Percentiles rank a stretch among this genome's conserved stretches.
Conservation (phyloP, 2,113 vertebrate genomes). For the Triplophysa dalaica region DNA sequence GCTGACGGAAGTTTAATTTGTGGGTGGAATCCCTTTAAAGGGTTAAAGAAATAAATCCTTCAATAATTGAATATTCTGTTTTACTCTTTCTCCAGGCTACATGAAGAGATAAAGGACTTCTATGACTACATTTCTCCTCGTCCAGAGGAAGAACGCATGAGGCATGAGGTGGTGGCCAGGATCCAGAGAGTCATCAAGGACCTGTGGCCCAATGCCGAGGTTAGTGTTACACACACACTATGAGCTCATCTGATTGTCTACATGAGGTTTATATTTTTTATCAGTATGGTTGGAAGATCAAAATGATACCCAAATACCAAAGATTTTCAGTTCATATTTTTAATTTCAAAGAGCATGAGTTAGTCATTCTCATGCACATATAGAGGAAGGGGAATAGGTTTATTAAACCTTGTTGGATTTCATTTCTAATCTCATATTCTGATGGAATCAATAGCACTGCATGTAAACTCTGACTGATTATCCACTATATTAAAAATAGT, state of each 20-base stretch:
- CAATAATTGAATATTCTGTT: background rate
- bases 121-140: constrained; percentile 94
- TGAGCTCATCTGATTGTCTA: background rate
- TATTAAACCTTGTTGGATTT: background rate
- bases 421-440: background rate
- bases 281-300: background rate
- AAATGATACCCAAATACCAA: too few relatives aligned
- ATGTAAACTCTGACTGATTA: background rate
- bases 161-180: constrained; percentile 93
- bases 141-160: constrained; percentile 93
- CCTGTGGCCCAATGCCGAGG: constrained; percentile 93
- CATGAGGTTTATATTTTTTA: background rate
- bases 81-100: constrained; percentile 74
- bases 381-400: too few relatives aligned
- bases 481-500: background rate
- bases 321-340: background rate
- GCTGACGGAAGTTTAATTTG: too few relatives aligned
- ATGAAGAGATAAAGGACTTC: constrained; percentile 97
- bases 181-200: constrained; percentile 94
- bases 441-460: background rate
- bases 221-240: constrained; percentile 61
- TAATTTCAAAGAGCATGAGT: background rate
- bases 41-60: background rate
- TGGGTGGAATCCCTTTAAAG: too few relatives aligned
- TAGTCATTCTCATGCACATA: background rate